phyloP scores from a whole-genome alignment of 2,113 vertebrate genomes.

The Erinaceus europaeus region DNA sequence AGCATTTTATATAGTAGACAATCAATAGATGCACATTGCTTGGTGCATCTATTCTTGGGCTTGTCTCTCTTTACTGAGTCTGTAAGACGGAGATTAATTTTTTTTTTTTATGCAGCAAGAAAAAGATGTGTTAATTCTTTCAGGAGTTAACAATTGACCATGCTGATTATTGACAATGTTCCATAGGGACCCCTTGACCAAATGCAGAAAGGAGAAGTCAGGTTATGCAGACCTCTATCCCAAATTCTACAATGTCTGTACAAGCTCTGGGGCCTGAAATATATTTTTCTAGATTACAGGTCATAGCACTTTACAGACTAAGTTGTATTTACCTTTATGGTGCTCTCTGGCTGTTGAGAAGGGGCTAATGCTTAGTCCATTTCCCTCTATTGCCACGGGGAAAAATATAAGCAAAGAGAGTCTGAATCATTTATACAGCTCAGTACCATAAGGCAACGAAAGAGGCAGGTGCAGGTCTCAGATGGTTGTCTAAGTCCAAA shows the following conservation, averaged over 20 bases:
- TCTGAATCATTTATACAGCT: constrained; percentile 67
- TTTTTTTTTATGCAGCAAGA: constrained; percentile 11
- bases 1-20: background rate
- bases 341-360: constrained; percentile 36
- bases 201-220: background rate
- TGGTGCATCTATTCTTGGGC: background rate
- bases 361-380: constrained; percentile 51
- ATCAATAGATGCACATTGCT: constrained; percentile 18
- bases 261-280: background rate
- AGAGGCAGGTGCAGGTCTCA: constrained; percentile 73
- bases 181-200: background rate
- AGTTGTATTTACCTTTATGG: constrained; percentile 40
- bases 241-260: background rate
- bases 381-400: constrained; percentile 58
- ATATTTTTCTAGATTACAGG: constrained; percentile 40
- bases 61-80: background rate
- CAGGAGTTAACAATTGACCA: background rate
- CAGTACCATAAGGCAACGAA: constrained; percentile 61
- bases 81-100: background rate
- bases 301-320: constrained; percentile 49
- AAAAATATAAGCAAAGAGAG: constrained; percentile 63
- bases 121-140: background rate
- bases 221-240: no score
- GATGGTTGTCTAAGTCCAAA: constrained; percentile 75
- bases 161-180: background rate